Evolutionary conservation across 2,888 invertebrate genomes (phyloP), one percentile per base, ranked within the genome.

Genomic region (Drosophila borealis): DNA sequence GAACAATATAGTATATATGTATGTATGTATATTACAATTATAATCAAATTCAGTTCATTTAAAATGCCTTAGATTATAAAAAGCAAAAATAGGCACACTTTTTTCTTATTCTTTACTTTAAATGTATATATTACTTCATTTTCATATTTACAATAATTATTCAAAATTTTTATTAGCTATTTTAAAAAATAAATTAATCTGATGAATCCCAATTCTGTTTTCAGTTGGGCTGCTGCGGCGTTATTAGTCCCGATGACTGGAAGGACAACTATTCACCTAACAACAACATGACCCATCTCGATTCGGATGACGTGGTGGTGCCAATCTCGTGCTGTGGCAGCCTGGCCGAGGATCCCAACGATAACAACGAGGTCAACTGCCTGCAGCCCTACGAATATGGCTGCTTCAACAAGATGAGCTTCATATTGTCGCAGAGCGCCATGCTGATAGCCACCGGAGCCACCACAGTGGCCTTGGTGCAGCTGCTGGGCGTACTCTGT

Each of bases 401-500:
- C 4, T 96, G 96, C 80, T 93, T 95, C 49, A 93, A 93, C 9
- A 93, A 94, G 53, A 93, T 96, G 78, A 92, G 93, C 53, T 93
- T 93, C 78, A 91, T 96, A 69, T 93, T 96, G n/a, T 93, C 94
- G 77, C 95, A 95, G 90, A 96, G 96, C 89, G 94, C 96, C 33
- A 94, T 96, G 60, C 92, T 96, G 55, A 92, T 96, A 69, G 96
- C 95, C 3, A 95, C 96, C 53, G 96, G 96, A 4, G 96, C 96
- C 4, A 93, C 96, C 82, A 96, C 96, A n/a, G 95, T 96, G 66
- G 96, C 96, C 8, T 94, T 96, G 82, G 96, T 96, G 71, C 96
- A 96, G 96, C 93, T 98, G 46, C 94, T 98, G 86, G 98, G 98
- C 76, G 96, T 98, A 53, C 94, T 97, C 72, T 97, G 98, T 90